These are phyloP conservation scores for Aselliscus stoliczkanus DNA, from an alignment of 2,797 vertebrate species.

Conservation along the genomic window DNA sequence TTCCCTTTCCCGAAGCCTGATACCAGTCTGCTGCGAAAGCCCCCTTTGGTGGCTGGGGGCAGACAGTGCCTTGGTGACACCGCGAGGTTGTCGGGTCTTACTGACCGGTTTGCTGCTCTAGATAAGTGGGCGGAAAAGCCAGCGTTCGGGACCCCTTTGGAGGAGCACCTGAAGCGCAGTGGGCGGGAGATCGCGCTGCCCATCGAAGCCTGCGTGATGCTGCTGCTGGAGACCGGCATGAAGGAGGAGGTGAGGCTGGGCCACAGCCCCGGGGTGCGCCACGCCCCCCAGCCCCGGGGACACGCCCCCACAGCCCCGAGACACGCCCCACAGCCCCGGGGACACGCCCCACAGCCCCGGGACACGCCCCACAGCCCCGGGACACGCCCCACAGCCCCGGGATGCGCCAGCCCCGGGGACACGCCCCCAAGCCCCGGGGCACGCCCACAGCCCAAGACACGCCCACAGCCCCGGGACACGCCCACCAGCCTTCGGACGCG, in stretches of 20 bases:
- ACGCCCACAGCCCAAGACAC: too few species aligned
- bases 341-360: too few species aligned
- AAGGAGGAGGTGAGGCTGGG: constrained; percentile 96
- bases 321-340: too few species aligned
- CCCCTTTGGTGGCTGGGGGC: background rate
- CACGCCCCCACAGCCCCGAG: too few species aligned
- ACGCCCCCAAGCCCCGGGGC: too few species aligned
- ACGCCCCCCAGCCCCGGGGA: too few species aligned
- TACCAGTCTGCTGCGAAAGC: background rate
- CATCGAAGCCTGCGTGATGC: constrained; percentile 97
- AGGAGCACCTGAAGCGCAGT: constrained; percentile 96
- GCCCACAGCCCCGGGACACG: too few species aligned
- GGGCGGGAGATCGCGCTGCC: constrained; percentile 94
- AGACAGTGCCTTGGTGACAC: background rate
- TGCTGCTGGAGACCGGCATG: constrained; percentile 98
- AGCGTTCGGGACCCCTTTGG: constrained; percentile 93
- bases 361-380: too few species aligned
- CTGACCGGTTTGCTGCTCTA: constrained; percentile 77
- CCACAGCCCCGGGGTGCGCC: too few species aligned
- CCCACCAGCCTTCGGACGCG: too few species aligned
- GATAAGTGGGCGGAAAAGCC: constrained; percentile 98
- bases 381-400: too few species aligned
- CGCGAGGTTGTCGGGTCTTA: background rate
- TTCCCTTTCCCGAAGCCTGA: background rate
- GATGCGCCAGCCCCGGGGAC: too few species aligned